These are phyloP conservation scores for Cottoperca gobio DNA, from an alignment of 2,797 vertebrate species.

Conservation along the genomic window DNA sequence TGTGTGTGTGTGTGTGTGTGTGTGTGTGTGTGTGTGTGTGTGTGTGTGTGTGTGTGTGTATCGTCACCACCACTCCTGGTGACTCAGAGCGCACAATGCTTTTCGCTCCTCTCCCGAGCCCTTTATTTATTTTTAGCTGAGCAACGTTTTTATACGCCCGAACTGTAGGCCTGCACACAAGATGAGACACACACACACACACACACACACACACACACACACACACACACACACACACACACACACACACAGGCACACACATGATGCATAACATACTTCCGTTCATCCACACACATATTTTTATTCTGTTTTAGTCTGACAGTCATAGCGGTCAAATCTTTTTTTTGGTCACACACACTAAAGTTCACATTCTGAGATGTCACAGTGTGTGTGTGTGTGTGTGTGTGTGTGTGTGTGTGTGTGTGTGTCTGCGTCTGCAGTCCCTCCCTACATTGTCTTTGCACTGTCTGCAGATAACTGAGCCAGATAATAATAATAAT, in stretches of 20 bases:
- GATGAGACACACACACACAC: slow-evolving; percentile 29
- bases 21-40: slow-evolving; percentile 11
- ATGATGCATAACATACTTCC: slow-evolving; percentile 23
- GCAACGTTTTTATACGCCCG: slow-evolving; percentile 63
- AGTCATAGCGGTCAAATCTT: slow-evolving; percentile 11
- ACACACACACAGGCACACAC: not conserved
- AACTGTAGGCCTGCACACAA: slow-evolving; percentile 55
- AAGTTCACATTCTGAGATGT: slow-evolving; percentile 21
- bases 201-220: slow-evolving; percentile 5
- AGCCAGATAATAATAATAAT: too few species aligned
- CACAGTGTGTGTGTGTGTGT: not conserved
- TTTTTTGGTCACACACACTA: not conserved
- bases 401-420: slow-evolving; percentile 16
- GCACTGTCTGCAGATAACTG: slow-evolving; percentile 24
- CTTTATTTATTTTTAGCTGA: slow-evolving; percentile 80
- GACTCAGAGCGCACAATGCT: slow-evolving; percentile 73
- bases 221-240: not conserved
- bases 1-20: slow-evolving; percentile 38
- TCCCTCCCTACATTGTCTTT: not conserved
- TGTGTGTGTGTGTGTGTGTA: slow-evolving; percentile 41
- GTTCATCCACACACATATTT: slow-evolving; percentile 14
- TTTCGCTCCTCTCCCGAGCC: slow-evolving; percentile 67
- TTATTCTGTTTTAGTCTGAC: slow-evolving; percentile 13
- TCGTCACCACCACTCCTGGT: slow-evolving; percentile 73
- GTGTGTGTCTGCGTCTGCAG: slow-evolving; percentile 8